Evolutionary conservation across 2,797 vertebrate genomes (phyloP).

Genomic region (Craterocephalus amniculus): DNA sequence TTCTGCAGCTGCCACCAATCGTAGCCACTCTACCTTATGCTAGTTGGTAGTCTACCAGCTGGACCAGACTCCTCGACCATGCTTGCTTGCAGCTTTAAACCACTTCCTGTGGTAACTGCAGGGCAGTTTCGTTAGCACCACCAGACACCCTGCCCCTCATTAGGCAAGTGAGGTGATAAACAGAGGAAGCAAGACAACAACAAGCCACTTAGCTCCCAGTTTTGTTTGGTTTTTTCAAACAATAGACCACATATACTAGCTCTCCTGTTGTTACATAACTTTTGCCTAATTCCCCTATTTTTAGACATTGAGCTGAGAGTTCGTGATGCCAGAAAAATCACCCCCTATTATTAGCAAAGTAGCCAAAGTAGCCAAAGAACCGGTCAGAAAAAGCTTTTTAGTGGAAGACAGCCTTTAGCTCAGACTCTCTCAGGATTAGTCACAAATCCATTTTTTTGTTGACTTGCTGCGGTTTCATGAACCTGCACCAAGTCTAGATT

Average conservation of each 20-base stretch:
- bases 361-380: conserved; percentile 26
- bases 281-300: no score
- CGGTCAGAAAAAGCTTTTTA: conserved; percentile 51
- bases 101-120: conserved; percentile 74
- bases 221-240: conserved; percentile 42
- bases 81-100: conserved; percentile 57
- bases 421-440: conserved; percentile 33
- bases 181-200: conserved; percentile 71
- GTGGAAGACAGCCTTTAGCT: conserved; percentile 33
- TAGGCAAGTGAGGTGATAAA: conserved; percentile 69
- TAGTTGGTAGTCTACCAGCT: conserved; percentile 49
- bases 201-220: conserved; percentile 55
- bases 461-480: conserved; percentile 63
- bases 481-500: conserved; percentile 42
- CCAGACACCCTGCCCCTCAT: conserved; percentile 74
- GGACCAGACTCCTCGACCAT: conserved; percentile 47
- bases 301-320: not conserved
- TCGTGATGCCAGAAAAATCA: conserved; percentile 21
- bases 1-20: conserved; percentile 59
- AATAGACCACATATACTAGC: conserved; percentile 18
- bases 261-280: conserved; percentile 48
- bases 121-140: conserved; percentile 60
- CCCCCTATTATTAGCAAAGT: conserved; percentile 40
- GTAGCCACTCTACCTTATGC: conserved; percentile 56
- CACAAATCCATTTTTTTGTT: conserved; percentile 51